Percentiles rank a stretch among this genome's conserved stretches.
phyloP scores from a whole-genome alignment of 2,797 vertebrate species.

The Chelonia mydas region DNA sequence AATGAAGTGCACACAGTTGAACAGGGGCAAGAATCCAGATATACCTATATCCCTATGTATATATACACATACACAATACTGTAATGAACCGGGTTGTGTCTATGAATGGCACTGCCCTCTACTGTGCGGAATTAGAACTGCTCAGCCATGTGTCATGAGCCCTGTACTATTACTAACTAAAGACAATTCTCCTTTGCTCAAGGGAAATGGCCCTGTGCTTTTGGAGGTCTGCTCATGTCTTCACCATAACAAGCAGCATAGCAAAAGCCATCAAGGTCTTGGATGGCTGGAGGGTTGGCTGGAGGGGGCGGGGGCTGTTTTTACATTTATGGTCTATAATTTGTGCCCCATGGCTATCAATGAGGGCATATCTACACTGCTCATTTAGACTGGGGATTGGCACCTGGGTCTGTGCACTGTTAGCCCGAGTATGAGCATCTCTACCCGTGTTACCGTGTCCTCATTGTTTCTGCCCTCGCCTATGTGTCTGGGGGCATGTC shows the following conservation, averaged over 20 bases:
- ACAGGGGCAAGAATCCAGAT: not conserved
- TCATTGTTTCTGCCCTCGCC: not conserved
- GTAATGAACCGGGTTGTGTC: rapidly evolving
- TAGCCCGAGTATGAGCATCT: not conserved
- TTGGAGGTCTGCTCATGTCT: rapidly evolving
- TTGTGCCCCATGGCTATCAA: not conserved
- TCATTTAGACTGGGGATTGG: not conserved
- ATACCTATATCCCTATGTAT: too few species aligned
- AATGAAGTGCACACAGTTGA: not conserved
- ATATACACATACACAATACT: not conserved
- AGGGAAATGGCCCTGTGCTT: not conserved
- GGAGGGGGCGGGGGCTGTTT: rapidly evolving
- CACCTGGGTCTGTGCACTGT: not conserved
- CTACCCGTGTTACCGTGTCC: not conserved
- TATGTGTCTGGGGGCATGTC: not conserved
- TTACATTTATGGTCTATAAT: not conserved
- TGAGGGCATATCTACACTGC: not conserved
- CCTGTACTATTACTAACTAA: not conserved
- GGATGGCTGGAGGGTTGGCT: not conserved
- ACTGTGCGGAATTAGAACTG: not conserved
- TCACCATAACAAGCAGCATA: not conserved
- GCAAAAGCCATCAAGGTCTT: not conserved
- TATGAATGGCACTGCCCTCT: not conserved
- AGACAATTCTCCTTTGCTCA: rapidly evolving
- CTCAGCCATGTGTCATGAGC: not conserved